Base-by-base conservation (phyloP, 2,113 vertebrate genomes). In the Motacilla alba region DNA sequence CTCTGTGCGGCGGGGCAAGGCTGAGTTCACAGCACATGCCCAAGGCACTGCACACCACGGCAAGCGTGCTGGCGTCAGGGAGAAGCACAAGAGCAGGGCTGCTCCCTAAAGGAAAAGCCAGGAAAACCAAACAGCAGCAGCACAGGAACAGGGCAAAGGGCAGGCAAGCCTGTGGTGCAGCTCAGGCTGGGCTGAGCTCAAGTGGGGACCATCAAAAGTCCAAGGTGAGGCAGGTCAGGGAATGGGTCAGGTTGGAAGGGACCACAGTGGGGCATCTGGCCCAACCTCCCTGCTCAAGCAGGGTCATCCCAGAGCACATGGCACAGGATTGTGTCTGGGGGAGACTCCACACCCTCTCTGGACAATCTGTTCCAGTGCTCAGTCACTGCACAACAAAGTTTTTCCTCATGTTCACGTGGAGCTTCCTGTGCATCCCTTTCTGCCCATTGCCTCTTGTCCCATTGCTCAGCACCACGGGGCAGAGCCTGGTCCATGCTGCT, bases 1-100 rank as follows among this genome's bases (percentile, higher is more conserved):
- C 94, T 95, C 52, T 3, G 8, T 70, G 69, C 1, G 5, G 81
- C 66, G 28, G 58, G 89, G 93, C 94, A 95, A 93, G 64, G 83
- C 96, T 26, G 91, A 94, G 91, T 88, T 95, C 91, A 94, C 73
- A 80, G 88, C 79, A 80, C 72, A 83, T 90, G 86, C 89, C 94
- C 91, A 50, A 19, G 1, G 30, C 35, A 3, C 72, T 27, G 72
- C 63, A 21, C 81, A 35, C 22, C 76, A 35, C 1, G 0, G 56
- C 77, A 26, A 75, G 52, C 43, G 30, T 43, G 68, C 68, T 72
- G 73, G 64, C 0, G 1, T n/a, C 39, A 10, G 62, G n/a, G 52
- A 93, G 74, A 78, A 59, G 74, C 31, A 27, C 79, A 43, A 60
- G 62, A 93, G 52, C 22, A 0, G 84, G 66, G 81, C 84, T 96